phyloP scores from a whole-genome alignment of 2,797 vertebrate genomes.

The Gorsachius magnificus region DNA sequence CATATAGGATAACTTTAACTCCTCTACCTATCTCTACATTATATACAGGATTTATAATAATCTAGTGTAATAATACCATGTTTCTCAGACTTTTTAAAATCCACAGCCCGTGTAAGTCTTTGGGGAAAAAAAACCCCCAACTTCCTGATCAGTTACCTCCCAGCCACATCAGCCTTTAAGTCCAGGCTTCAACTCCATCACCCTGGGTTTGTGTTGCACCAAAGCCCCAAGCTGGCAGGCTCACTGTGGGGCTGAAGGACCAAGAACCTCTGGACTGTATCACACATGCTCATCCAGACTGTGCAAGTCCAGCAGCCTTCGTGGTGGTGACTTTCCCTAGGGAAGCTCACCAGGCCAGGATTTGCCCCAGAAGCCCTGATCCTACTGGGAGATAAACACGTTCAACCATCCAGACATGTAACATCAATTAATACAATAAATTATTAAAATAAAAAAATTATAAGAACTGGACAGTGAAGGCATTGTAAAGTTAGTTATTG shows the following conservation, averaged over 20 bases:
- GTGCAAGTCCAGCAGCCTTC: neutral
- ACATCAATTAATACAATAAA: neutral
- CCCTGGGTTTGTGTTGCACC: neutral
- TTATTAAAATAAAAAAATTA: neutral
- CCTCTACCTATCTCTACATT: neutral
- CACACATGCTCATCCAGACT: neutral
- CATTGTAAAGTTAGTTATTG: neutral
- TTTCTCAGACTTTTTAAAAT: neutral
- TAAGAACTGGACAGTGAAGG: neutral
- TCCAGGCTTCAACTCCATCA: neutral
- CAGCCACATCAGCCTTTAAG: neutral
- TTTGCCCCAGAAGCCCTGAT: neutral
- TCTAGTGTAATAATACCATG: neutral
- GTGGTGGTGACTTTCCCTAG: neutral
- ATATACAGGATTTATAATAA: neutral
- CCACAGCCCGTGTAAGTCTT: neutral
- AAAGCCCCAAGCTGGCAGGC: neutral
- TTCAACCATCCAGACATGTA: neutral
- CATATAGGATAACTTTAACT: neutral
- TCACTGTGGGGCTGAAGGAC: neutral
- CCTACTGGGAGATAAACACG: neutral
- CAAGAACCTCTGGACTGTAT: neutral
- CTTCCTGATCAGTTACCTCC: neutral
- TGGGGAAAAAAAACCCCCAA: accelerated
- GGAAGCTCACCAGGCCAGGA: neutral